Evolutionary conservation across 1,140 invertebrate species (phyloP).

Genomic region (Papilio dardanus): DNA sequence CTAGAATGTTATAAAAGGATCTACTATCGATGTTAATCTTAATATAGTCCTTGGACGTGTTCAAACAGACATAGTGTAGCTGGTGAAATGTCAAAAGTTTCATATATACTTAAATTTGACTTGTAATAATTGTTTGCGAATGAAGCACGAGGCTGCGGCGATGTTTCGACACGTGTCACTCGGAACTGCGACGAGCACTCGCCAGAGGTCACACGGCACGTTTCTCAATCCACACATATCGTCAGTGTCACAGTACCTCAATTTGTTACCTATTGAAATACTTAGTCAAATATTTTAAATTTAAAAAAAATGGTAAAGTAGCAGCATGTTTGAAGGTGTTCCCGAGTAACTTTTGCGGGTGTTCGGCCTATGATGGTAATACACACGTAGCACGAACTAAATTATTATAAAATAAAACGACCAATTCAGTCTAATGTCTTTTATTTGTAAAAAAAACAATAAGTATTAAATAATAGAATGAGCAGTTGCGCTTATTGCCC

Average conservation of each 20-base stretch:
- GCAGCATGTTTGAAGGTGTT: too few relatives aligned
- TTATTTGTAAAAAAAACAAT: slow-evolving; percentile 80
- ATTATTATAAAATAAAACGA: slow-evolving; percentile 43
- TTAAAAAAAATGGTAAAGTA: too few relatives aligned
- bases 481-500: slow-evolving; percentile 78
- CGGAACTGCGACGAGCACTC: neutral
- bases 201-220: neutral
- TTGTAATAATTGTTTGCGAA: neutral
- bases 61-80: too few relatives aligned
- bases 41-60: too few relatives aligned
- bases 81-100: neutral
- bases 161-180: neutral
- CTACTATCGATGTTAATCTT: neutral
- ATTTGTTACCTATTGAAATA: neutral
- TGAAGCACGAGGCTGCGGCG: neutral
- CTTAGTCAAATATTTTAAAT: too few relatives aligned
- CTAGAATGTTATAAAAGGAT: neutral
- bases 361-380: too few relatives aligned
- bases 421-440: slow-evolving; percentile 76
- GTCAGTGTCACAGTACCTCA: neutral
- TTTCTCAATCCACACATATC: neutral
- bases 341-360: too few relatives aligned
- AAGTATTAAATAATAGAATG: slow-evolving; percentile 72
- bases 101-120: neutral
- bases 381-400: neutral